Percentiles rank a stretch among this genome's conserved stretches.
These are phyloP conservation scores for Drosophila picticornis DNA, from an alignment of 2,888 invertebrate genomes.

Conservation along the genomic window DNA sequence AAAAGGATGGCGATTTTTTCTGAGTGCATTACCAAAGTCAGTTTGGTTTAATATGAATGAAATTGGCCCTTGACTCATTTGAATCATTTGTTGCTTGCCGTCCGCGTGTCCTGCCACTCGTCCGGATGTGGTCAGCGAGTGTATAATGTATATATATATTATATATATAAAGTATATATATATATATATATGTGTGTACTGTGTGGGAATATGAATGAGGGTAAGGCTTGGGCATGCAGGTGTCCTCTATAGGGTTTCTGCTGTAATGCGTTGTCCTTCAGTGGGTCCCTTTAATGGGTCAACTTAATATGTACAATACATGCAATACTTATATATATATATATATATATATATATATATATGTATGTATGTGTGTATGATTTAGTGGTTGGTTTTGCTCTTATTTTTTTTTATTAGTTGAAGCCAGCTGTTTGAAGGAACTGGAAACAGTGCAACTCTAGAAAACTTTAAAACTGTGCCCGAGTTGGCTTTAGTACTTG, in stretches of 20 bases:
- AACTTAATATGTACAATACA: conserved; percentile 12
- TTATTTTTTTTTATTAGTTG: conserved; percentile 2
- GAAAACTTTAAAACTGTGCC: conserved; percentile 4
- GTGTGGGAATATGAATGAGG: background rate
- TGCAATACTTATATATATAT: background rate
- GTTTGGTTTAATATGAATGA: background rate
- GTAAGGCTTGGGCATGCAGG: background rate
- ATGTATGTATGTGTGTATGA: background rate
- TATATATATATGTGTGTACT: background rate
- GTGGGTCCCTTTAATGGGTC: conserved; percentile 33
- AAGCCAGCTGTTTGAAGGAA: conserved; percentile 29
- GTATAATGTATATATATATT: background rate
- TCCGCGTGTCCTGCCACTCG: background rate
- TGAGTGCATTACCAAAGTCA: background rate
- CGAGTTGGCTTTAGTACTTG: background rate
- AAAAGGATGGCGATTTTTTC: background rate
- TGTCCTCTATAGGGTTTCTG: background rate
- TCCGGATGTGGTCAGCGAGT: background rate
- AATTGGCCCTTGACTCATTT: conserved; percentile 7
- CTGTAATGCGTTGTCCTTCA: conserved; percentile 26
- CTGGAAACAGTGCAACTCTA: conserved; percentile 6
- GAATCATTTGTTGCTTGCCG: conserved; percentile 4
- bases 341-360: background rate
- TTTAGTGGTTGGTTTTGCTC: conserved; percentile 12
- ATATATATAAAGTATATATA: background rate